Evolutionary conservation across 2,888 invertebrate genomes (phyloP).

Genomic region (Leptinotarsa haldemani): DNA sequence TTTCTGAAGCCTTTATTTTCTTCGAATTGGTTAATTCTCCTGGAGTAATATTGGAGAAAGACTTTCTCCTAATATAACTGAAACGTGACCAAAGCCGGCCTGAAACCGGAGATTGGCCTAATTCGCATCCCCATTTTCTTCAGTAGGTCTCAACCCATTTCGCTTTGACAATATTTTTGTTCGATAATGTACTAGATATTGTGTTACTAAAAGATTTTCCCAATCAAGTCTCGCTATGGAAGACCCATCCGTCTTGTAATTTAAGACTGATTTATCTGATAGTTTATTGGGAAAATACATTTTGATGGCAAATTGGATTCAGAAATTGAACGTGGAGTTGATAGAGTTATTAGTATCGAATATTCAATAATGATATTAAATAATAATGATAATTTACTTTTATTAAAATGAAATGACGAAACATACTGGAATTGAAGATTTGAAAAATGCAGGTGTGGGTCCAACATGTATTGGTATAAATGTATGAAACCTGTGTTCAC

Average conservation of each 20-base stretch:
- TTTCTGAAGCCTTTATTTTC: neutral
- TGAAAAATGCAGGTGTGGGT: too few species aligned
- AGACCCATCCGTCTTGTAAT: slow-evolving; percentile 8
- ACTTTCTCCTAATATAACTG: slow-evolving; percentile 8
- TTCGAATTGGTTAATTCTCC: neutral
- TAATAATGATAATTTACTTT: too few species aligned
- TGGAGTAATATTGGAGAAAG: neutral
- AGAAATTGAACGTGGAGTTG: neutral
- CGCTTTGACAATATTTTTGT: slow-evolving; percentile 16
- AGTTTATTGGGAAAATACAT: neutral
- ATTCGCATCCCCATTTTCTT: slow-evolving; percentile 15
- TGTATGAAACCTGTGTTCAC: too few species aligned
- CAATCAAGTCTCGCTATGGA: slow-evolving; percentile 4
- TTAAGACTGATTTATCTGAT: neutral
- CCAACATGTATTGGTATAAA: too few species aligned
- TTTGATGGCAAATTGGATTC: neutral
- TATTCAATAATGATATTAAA: too few species aligned
- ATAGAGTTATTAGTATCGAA: too few species aligned
- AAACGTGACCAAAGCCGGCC: slow-evolving; percentile 8
- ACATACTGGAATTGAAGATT: too few species aligned
- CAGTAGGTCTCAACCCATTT: neutral
- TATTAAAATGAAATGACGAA: too few species aligned
- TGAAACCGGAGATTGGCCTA: slow-evolving; percentile 18
- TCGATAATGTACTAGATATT: slow-evolving; percentile 10
- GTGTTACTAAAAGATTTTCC: slow-evolving; percentile 17